Evolutionary conservation across 2,113 vertebrate species (phyloP), one percentile per base, ranked within the genome.

Genomic region (Passer montanus): DNA sequence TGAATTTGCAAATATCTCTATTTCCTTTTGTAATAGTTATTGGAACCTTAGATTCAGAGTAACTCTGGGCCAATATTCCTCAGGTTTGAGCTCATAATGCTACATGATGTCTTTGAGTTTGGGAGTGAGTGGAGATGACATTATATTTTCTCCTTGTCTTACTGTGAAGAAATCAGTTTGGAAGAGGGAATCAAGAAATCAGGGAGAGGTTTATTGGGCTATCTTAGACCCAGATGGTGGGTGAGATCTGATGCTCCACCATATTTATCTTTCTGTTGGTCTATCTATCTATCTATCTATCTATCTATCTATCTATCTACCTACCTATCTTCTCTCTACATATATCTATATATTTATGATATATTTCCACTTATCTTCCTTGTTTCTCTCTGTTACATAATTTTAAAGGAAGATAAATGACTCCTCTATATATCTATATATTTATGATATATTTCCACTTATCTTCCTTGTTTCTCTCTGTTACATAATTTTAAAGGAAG

Each of bases 1-100:
- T 76, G 69, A 89, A 81, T 84, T 60, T 92, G 31, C 23, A 87
- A 94, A 68, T 84, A 76, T 75, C 60, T 91, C 4, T 46, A 50
- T 89, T 90, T 87, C 55, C 37, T 27, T 89, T 90, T 82, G 33
- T 64, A 88, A 84, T 22, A 37, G 12, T 50, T 94, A 50, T 35
- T 66, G 83, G 63, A 84, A 87, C 76, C 18, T 33, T 62, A 46
- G 67, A 23, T 55, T 66, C 37, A 64, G 52, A 77, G 33, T 22
- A 59, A 2, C 22, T 81, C 52, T 28, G 0, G 43, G 49, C 12
- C 52, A 46, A 13, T 16, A 23, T 63, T 90, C 23, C n/a, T 90
- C 46, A 81, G 63, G 13, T 70, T 46, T 74, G 52, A 84, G 19
- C 37, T 77, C 73, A 44, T 76, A 83, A 69, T 80, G 33, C 8